Conservation (phyloP, 2,113 vertebrate species). For the Strix uralensis region DNA sequence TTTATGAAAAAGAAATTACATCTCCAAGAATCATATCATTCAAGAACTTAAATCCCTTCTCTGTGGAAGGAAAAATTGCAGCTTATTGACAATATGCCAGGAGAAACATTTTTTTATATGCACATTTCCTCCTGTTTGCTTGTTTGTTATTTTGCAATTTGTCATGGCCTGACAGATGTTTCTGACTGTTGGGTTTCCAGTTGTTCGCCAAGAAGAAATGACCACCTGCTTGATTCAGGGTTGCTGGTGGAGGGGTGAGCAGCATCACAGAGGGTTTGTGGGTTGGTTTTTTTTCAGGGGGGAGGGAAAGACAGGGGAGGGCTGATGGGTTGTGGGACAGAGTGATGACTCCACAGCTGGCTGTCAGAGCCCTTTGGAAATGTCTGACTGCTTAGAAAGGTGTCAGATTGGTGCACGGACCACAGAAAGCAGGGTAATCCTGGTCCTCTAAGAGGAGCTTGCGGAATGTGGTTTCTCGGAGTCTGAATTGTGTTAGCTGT, state of each 20-base stretch:
- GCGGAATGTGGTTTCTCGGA: background rate
- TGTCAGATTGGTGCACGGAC: background rate
- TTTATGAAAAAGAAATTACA: slow-evolving; percentile 68
- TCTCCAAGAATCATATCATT: slow-evolving; percentile 72
- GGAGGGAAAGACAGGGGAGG: background rate
- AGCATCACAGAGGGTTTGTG: background rate
- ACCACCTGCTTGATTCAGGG: background rate
- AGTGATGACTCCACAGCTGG: background rate
- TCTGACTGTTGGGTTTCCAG: background rate
- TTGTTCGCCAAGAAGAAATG: background rate
- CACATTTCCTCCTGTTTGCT: slow-evolving; percentile 69
- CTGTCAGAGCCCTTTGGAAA: background rate
- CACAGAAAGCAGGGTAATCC: background rate
- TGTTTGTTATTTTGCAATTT: slow-evolving; percentile 54
- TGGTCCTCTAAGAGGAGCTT: background rate
- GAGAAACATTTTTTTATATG: slow-evolving; percentile 73
- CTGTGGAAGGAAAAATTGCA: slow-evolving; percentile 69
- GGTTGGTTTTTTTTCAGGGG: background rate
- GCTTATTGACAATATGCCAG: slow-evolving; percentile 68
- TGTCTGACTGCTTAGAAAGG: background rate
- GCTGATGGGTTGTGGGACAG: background rate
- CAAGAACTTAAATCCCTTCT: slow-evolving; percentile 67
- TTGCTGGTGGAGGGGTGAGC: background rate
- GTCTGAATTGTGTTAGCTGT: background rate
- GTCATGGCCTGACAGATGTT: background rate